phyloP scores from a whole-genome alignment of 2,888 invertebrate species.

The Rotaria socialis region DNA sequence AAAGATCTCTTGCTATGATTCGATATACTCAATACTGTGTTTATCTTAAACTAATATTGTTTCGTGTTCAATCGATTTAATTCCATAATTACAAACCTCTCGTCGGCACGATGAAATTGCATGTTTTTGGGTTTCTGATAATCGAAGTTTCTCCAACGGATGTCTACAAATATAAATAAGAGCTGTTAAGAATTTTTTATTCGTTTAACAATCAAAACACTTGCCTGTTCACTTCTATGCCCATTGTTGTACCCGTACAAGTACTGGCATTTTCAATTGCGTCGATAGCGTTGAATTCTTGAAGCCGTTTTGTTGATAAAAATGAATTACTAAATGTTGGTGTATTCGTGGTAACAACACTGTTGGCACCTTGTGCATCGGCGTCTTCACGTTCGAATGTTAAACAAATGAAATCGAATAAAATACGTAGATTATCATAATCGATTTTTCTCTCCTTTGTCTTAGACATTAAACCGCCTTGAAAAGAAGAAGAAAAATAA shows the following conservation, averaged over 20 bases:
- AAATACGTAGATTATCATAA: background rate
- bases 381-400: background rate
- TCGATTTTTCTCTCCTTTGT: background rate
- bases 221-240: background rate
- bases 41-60: too few species aligned
- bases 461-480: background rate
- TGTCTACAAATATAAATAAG: background rate
- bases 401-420: slow-evolving; percentile 24
- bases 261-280: background rate
- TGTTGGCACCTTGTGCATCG: background rate
- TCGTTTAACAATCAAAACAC: background rate
- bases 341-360: background rate
- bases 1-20: too few species aligned
- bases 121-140: background rate
- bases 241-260: background rate
- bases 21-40: too few species aligned
- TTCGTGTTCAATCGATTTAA: too few species aligned
- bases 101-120: background rate
- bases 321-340: background rate
- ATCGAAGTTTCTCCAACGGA: background rate
- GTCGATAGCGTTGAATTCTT: background rate
- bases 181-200: too few species aligned
- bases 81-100: background rate
- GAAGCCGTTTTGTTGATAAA: background rate
- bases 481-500: background rate